Evolutionary conservation across 2,113 vertebrate species (phyloP), one percentile per base, ranked within the genome.

Genomic region (Spea multiplicata): DNA sequence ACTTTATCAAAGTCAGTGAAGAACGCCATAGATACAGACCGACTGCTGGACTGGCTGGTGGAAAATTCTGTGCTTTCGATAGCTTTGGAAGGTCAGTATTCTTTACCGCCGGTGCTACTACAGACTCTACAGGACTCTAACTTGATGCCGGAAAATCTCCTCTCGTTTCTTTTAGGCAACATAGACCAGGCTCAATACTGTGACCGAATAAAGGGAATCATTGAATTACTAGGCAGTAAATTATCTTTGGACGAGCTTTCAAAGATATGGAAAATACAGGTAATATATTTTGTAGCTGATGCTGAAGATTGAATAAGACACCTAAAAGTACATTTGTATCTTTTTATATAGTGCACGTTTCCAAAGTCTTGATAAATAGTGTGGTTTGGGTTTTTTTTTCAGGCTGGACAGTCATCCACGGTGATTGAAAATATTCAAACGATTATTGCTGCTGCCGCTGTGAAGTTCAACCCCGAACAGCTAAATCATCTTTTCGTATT

Each of bases 381-480:
- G 30, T 30, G 30, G 57, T 14, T 61, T 1, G 2, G 61, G 0
- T 5, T 64, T 47, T 77, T 81, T 62, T 74, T 67, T 74, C 86
- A 98, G 97, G 95, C 97, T 0, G 97, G 97, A 84, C 97, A 99
- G 75, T 98, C 97, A 1, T 98, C 97, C 81, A 98, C 97, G 57
- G 97, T 99, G 85, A 99, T 99, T 57, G 97, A 99, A 89, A 99
- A 99, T 84, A 99, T 99, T 81, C 97, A 99, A 75, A 96, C 95
- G 70, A 99, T 99, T 86, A 95, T 99, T 83, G 97, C 97, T 78
- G 97, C 97, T 44, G 97, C 97, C 47, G 97, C 97, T 81, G 97
- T 96, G 79, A 99, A 99, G 85, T 99, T 99, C 88, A 99, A 91
- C 84, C 95, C 95, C 6, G 96, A 99, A 73, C 97, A 99, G 71